Percentiles rank a stretch among this genome's conserved stretches.
phyloP scores from a whole-genome alignment of 2,797 vertebrate species.

The Periophthalmus magnuspinnatus region DNA sequence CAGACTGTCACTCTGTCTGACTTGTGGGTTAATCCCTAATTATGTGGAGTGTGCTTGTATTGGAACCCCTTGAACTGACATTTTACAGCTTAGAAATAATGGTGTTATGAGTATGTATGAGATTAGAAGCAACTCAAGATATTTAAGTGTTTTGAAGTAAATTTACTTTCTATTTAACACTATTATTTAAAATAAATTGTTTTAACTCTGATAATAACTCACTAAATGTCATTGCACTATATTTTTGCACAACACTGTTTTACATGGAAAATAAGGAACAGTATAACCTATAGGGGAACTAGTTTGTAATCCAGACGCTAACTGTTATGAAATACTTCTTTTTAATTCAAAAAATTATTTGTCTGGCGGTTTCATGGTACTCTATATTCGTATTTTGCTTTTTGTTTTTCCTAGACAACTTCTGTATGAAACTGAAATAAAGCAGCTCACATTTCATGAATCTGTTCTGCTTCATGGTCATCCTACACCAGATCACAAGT shows the following conservation, averaged over 20 bases:
- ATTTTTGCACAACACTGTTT: neutral
- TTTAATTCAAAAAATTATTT: constrained; percentile 18
- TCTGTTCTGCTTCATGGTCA: constrained; percentile 20
- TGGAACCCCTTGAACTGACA: constrained; percentile 51
- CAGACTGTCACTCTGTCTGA: constrained; percentile 33
- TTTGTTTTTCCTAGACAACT: constrained; percentile 31
- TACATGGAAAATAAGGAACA: constrained; percentile 12
- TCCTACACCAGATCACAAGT: constrained; percentile 14
- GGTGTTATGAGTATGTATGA: constrained; percentile 25
- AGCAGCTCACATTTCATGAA: constrained; percentile 23
- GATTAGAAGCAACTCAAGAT: constrained; percentile 3
- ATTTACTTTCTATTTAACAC: neutral
- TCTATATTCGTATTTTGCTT: neutral
- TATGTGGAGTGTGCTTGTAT: constrained; percentile 48
- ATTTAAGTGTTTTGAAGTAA: neutral
- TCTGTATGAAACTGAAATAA: constrained; percentile 28
- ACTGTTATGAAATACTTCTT: constrained; percentile 27
- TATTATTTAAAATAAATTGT: neutral
- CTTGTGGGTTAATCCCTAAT: constrained; percentile 72
- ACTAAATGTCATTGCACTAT: neutral
- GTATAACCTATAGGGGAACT: constrained; percentile 26
- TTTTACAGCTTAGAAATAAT: constrained; percentile 41
- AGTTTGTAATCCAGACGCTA: neutral
- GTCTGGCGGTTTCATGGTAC: constrained; percentile 5
- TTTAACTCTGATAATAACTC: no score